phyloP scores from a whole-genome alignment of 2,797 vertebrate species.

The Pangasius larnaudii region DNA sequence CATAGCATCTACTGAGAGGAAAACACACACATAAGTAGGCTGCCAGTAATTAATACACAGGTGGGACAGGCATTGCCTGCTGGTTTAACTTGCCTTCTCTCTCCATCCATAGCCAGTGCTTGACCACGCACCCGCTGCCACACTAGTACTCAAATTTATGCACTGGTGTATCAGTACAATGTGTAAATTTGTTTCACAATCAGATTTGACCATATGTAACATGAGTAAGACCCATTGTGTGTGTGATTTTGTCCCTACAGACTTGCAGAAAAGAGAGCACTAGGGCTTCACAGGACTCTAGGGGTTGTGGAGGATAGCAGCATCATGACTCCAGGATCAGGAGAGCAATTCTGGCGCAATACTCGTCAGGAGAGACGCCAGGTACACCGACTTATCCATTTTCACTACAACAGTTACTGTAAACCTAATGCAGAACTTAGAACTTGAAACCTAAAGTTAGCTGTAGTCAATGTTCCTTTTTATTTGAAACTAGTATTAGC shows the following conservation, averaged over 20 bases:
- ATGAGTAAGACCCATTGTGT: neutral
- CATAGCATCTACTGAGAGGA: neutral
- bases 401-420: neutral
- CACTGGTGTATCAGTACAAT: neutral
- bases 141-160: neutral
- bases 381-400: conserved; percentile 69
- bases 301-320: conserved; percentile 65
- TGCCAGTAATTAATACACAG: neutral
- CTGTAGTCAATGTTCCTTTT: neutral
- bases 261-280: conserved; percentile 72
- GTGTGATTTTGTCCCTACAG: conserved; percentile 61
- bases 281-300: conserved; percentile 63
- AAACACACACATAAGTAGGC: neutral
- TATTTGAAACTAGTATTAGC: neutral
- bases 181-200: neutral
- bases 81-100: neutral
- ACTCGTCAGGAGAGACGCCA: conserved; percentile 77
- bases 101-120: neutral
- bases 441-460: neutral
- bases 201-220: neutral
- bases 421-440: neutral
- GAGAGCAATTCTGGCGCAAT: conserved; percentile 71
- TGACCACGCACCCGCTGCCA: neutral
- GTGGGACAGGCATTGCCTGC: neutral
- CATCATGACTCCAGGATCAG: conserved; percentile 56